Percentiles rank a stretch among this genome's conserved stretches.
Conservation (phyloP, 2,888 invertebrate species). For the Chloroclystis v-ata region DNA sequence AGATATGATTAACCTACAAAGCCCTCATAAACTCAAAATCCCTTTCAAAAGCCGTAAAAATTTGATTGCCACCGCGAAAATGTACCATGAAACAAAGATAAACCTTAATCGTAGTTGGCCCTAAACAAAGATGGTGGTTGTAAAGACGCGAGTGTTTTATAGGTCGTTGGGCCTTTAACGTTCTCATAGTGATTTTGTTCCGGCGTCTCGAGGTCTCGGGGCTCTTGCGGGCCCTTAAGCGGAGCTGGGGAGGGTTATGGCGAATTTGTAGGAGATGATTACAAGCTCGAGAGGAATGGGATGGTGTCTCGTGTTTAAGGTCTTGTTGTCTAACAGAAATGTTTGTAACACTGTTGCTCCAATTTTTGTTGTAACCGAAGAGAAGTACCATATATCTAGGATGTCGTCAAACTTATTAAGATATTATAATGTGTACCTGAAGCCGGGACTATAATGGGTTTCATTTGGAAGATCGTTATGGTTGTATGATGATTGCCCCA, state of each 20-base stretch:
- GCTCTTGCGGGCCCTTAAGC: slow-evolving; percentile 16
- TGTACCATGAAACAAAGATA: slow-evolving; percentile 29
- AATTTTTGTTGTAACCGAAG: too few species aligned
- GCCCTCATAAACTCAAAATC: slow-evolving; percentile 23
- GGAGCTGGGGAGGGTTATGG: slow-evolving; percentile 14
- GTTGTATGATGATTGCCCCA: too few species aligned
- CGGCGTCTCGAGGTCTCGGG: slow-evolving; percentile 54
- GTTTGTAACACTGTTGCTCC: not conserved
- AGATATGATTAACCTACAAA: slow-evolving; percentile 27
- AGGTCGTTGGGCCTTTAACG: slow-evolving; percentile 63
- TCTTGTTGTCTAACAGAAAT: not conserved
- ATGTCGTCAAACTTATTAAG: too few species aligned
- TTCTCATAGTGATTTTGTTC: slow-evolving; percentile 67
- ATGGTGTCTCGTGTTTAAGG: slow-evolving; percentile 13
- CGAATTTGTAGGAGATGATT: slow-evolving; percentile 22
- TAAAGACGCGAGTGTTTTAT: slow-evolving; percentile 57
- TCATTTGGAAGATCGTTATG: too few species aligned
- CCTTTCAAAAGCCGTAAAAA: slow-evolving; percentile 28
- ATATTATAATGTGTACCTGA: too few species aligned
- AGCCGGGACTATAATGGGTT: too few species aligned
- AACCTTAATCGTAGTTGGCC: slow-evolving; percentile 47
- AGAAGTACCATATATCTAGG: too few species aligned
- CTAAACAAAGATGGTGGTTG: slow-evolving; percentile 61
- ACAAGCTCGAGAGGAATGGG: slow-evolving; percentile 10
- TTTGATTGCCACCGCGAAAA: slow-evolving; percentile 32